Conservation (phyloP, 2,797 vertebrate genomes). For the Scolopax bukidnonensis region DNA sequence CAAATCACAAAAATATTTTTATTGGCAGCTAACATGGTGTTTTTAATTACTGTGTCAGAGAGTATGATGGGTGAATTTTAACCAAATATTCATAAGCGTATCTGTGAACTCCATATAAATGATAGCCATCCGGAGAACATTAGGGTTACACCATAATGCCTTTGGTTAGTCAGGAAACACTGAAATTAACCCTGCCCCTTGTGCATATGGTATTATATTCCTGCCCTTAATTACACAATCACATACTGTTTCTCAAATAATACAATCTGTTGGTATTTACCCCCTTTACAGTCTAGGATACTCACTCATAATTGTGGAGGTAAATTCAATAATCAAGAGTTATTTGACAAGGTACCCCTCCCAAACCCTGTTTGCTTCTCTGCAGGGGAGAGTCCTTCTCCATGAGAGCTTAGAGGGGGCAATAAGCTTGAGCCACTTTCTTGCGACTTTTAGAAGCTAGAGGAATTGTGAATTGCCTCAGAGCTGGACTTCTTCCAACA, state of each 20-base stretch:
- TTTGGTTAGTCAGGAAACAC: conserved; percentile 43
- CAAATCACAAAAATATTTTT: conserved; percentile 41
- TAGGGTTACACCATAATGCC: conserved; percentile 31
- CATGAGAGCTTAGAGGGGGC: not conserved
- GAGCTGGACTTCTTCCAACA: conserved; percentile 55
- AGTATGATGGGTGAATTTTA: conserved; percentile 22
- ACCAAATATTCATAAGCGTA: conserved; percentile 14
- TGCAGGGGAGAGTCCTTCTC: conserved; percentile 15
- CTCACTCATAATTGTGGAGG: conserved; percentile 18
- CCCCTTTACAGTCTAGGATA: conserved; percentile 10
- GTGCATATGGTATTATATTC: conserved; percentile 37
- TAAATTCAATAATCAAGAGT: conserved; percentile 45
- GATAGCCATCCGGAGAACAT: conserved; percentile 48
- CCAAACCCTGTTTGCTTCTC: conserved; percentile 3
- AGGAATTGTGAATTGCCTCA: conserved; percentile 46
- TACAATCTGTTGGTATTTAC: conserved; percentile 43
- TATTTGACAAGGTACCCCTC: not conserved
- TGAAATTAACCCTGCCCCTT: conserved; percentile 36
- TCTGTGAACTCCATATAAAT: conserved; percentile 15
- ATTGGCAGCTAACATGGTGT: conserved; percentile 32
- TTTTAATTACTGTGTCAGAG: conserved; percentile 53
- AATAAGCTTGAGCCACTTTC: not conserved
- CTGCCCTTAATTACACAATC: conserved; percentile 48
- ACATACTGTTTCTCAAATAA: conserved; percentile 49
- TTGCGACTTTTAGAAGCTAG: conserved; percentile 14